phyloP scores from a whole-genome alignment of 2,888 invertebrate species.

The Taenaris catops region DNA sequence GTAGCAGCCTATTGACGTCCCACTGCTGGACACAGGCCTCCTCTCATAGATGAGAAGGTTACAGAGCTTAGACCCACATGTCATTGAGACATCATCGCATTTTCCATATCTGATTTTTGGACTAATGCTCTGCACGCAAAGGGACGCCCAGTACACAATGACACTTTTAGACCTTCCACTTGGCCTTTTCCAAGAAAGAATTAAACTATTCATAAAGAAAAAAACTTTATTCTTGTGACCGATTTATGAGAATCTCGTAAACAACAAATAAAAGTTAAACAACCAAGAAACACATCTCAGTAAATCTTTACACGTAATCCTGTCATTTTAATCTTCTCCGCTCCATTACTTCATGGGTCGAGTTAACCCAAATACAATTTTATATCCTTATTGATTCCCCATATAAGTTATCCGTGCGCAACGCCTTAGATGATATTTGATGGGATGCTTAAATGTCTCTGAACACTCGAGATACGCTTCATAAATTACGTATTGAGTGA shows the following conservation, averaged over 20 bases:
- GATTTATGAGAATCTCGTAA: no score
- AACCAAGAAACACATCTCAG: slow-evolving; percentile 8
- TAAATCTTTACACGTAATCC: slow-evolving; percentile 11
- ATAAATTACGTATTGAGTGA: slow-evolving; percentile 1
- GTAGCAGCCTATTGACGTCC: no score
- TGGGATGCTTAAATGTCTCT: slow-evolving; percentile 11
- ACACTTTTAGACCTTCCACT: no score
- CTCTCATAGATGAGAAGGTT: no score
- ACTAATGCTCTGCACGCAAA: no score
- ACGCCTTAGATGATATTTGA: slow-evolving; percentile 9
- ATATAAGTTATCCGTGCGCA: slow-evolving; percentile 12
- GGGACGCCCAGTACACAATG: neutral
- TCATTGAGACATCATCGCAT: no score
- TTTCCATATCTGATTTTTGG: no score
- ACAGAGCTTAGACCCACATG: no score
- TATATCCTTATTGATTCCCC: slow-evolving; percentile 14
- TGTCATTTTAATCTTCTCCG: slow-evolving; percentile 16
- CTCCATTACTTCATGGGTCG: slow-evolving; percentile 14
- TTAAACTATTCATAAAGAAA: no score
- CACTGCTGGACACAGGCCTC: no score
- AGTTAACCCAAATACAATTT: slow-evolving; percentile 16
- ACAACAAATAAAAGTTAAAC: neutral
- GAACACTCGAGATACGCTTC: slow-evolving; percentile 7
- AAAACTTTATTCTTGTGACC: no score
- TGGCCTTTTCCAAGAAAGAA: no score